phyloP scores from a whole-genome alignment of 2,797 vertebrate genomes.

The Myotis daubentonii region DNA sequence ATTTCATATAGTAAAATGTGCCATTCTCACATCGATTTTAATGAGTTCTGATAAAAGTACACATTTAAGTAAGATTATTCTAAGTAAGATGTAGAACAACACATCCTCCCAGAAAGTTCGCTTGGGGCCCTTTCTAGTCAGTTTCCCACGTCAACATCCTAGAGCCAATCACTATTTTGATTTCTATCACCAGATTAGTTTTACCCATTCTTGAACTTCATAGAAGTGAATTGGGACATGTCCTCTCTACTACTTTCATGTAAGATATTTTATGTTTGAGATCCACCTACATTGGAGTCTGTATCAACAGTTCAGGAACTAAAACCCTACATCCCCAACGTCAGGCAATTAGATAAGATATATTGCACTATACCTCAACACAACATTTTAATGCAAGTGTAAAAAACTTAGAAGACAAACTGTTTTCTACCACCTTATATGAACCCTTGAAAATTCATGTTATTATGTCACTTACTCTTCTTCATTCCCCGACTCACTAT shows the following conservation, averaged over 20 bases:
- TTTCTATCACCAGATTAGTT: neutral
- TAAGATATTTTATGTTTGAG: neutral
- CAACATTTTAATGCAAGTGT: neutral
- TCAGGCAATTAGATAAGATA: neutral
- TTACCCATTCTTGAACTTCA: neutral
- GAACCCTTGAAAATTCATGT: neutral
- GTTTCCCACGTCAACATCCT: neutral
- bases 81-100: neutral
- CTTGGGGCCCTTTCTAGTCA: neutral
- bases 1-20: neutral
- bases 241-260: neutral
- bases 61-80: neutral
- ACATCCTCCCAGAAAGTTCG: neutral
- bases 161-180: neutral
- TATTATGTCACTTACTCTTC: slow-evolving; percentile 92
- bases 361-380: neutral
- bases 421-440: neutral
- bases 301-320: neutral
- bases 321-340: neutral
- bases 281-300: neutral
- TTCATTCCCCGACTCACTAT: slow-evolving; percentile 95
- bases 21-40: neutral
- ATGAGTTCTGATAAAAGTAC: neutral
- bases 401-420: neutral
- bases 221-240: neutral